phyloP scores from a whole-genome alignment of 1,140 invertebrate species.

The Pogonognathellus flavescens region DNA sequence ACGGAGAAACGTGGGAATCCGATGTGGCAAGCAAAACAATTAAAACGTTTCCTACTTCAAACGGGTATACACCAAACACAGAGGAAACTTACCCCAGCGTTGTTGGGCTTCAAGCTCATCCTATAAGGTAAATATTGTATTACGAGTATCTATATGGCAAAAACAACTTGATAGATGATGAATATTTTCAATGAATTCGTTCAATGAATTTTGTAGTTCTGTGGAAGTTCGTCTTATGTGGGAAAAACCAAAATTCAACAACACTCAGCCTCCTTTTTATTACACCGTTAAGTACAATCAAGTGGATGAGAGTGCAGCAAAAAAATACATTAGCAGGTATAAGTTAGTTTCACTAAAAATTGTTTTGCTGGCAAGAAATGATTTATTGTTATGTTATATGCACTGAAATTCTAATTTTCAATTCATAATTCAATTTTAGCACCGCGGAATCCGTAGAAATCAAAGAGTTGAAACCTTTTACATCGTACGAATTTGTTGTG shows the following conservation, averaged over 20 bases:
- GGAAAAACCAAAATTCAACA: slow-evolving; percentile 55
- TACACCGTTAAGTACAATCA: slow-evolving; percentile 64
- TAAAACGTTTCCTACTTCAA: slow-evolving; percentile 24
- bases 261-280: slow-evolving; percentile 37
- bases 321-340: slow-evolving; percentile 58
- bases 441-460: slow-evolving; percentile 60
- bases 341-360: not conserved
- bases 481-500: slow-evolving; percentile 62
- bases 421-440: slow-evolving; percentile 49
- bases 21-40: slow-evolving; percentile 51
- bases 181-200: too few relatives aligned
- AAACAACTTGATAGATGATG: not conserved
- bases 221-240: slow-evolving; percentile 56
- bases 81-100: slow-evolving; percentile 16
- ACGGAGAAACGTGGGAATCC: slow-evolving; percentile 52
- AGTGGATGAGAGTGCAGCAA: slow-evolving; percentile 56
- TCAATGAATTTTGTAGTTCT: slow-evolving; percentile 41
- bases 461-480: slow-evolving; percentile 58
- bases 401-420: not conserved
- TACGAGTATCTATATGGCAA: not conserved
- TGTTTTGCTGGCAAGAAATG: not conserved
- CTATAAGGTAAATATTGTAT: slow-evolving; percentile 40
- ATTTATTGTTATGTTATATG: not conserved
- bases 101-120: slow-evolving; percentile 42
- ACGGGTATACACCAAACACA: slow-evolving; percentile 32